A percentile compares a stretch with the other conserved stretches of the same genome.
Evolutionary conservation across 1,140 invertebrate species (phyloP).

Genomic region (Drosophila willistoni): DNA sequence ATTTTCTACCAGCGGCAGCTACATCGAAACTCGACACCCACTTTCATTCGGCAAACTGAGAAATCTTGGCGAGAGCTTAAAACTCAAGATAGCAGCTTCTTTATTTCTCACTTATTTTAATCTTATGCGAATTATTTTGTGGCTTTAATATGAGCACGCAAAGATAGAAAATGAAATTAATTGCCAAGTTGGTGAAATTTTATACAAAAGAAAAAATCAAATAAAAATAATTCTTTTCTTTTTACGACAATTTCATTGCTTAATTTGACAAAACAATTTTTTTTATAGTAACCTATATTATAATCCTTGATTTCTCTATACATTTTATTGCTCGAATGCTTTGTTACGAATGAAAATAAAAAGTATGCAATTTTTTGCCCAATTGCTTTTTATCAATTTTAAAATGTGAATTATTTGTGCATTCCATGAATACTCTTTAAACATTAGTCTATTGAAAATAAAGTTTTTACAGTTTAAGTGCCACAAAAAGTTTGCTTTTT

Average conservation of each 20-base stretch:
- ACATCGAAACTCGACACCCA: conserved; percentile 55
- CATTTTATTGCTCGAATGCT: neutral
- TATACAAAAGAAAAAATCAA: neutral
- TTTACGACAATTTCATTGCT: neutral
- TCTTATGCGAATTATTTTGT: conserved; percentile 20
- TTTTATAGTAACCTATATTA: neutral
- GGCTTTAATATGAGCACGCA: conserved; percentile 56
- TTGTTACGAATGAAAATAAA: neutral
- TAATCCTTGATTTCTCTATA: neutral
- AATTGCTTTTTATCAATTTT: neutral
- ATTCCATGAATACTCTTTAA: too few relatives aligned
- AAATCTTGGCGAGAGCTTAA: conserved; percentile 27
- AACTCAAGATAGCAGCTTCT: conserved; percentile 9
- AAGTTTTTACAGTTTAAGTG: too few relatives aligned
- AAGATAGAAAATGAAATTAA: conserved; percentile 72
- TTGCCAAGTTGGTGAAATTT: conserved; percentile 16
- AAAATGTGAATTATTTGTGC: too few relatives aligned
- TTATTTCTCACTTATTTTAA: conserved; percentile 20
- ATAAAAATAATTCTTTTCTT: neutral
- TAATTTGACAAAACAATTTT: neutral
- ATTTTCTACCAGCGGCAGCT: conserved; percentile 26
- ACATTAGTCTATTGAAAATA: too few relatives aligned
- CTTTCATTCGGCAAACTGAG: conserved; percentile 62
- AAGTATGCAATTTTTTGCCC: neutral
- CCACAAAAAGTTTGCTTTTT: too few relatives aligned